These are phyloP conservation scores for Axinella damicornis DNA, from an alignment of 37 sponge, comb jelly and placozoan species.

Conservation along the genomic window DNA sequence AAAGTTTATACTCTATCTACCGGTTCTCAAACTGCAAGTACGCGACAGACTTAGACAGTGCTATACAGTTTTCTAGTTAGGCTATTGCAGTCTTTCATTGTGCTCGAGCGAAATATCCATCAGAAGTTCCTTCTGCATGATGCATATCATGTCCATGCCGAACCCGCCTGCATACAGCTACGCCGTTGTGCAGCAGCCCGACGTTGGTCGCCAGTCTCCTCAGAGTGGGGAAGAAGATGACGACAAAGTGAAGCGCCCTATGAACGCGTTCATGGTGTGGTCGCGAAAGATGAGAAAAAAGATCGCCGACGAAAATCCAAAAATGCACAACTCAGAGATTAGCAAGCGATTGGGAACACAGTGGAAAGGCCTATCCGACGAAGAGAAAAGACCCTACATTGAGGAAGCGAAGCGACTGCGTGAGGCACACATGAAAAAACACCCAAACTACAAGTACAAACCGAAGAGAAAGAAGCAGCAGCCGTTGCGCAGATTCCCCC, in stretches of 20 bases:
- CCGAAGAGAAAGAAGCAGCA: slow-evolving; percentile 95
- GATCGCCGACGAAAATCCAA: slow-evolving; percentile 99
- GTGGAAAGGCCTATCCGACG: slow-evolving; percentile 94
- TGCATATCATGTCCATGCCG: slow-evolving; percentile 64
- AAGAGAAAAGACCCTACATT: slow-evolving; percentile 95
- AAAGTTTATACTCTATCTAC: too few species aligned
- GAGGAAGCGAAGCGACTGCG: slow-evolving; percentile 94
- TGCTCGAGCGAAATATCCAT: background rate
- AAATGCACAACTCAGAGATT: slow-evolving; percentile 99
- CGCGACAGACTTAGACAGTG: too few species aligned
- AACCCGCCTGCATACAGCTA: slow-evolving; percentile 4
- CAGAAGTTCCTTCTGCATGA: background rate
- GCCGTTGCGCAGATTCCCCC: slow-evolving; percentile 43
- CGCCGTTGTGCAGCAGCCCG: slow-evolving; percentile 15
- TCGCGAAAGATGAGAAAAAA: slow-evolving; percentile 94
- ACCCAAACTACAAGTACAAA: slow-evolving; percentile 99
- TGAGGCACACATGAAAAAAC: slow-evolving; percentile 96
- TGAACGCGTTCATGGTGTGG: slow-evolving; percentile 99
- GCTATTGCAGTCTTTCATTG: background rate
- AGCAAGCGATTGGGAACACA: slow-evolving; percentile 95
- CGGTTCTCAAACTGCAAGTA: too few species aligned
- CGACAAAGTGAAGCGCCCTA: slow-evolving; percentile 98
- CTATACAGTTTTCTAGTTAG: too few species aligned
- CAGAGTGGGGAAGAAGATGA: slow-evolving; percentile 81
- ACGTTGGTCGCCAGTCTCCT: slow-evolving; percentile 43